These are phyloP conservation scores for Nasonovia ribisnigri DNA, from an alignment of 2,888 invertebrate species.

Conservation along the genomic window DNA sequence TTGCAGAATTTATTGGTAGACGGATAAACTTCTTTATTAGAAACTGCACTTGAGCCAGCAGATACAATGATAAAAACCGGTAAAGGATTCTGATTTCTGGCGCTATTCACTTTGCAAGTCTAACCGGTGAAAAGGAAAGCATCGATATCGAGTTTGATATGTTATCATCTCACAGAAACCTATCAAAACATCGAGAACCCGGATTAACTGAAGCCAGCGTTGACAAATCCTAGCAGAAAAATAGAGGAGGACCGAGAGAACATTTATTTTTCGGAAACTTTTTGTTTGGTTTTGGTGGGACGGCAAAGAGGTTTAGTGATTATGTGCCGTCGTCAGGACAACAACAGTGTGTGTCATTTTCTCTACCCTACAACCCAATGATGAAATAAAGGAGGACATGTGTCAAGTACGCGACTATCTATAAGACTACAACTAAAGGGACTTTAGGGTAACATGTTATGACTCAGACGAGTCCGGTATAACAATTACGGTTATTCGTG, in stretches of 20 bases:
- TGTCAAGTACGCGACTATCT: conserved; percentile 30
- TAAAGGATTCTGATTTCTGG: background rate
- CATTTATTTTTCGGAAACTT: conserved; percentile 46
- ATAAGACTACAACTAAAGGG: conserved; percentile 30
- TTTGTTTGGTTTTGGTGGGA: conserved; percentile 1
- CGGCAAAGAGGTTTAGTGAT: background rate
- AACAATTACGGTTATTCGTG: conserved; percentile 12
- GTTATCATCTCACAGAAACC: conserved; percentile 50
- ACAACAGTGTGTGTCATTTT: conserved; percentile 42
- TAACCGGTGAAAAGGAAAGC: background rate
- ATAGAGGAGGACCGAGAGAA: background rate
- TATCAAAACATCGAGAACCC: conserved; percentile 56
- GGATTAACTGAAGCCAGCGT: conserved; percentile 45
- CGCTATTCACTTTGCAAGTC: background rate
- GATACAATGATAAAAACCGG: conserved; percentile 23
- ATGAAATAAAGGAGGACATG: conserved; percentile 38
- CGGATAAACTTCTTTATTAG: conserved; percentile 18
- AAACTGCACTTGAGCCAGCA: conserved; percentile 12
- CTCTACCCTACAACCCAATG: background rate
- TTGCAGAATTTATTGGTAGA: background rate
- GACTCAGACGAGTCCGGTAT: background rate
- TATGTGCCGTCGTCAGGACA: conserved; percentile 45
- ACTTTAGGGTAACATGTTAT: conserved; percentile 45
- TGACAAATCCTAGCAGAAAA: conserved; percentile 50
- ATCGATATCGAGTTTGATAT: background rate